Conservation (phyloP, 2,113 vertebrate genomes). For the Brevimyrus niger region DNA sequence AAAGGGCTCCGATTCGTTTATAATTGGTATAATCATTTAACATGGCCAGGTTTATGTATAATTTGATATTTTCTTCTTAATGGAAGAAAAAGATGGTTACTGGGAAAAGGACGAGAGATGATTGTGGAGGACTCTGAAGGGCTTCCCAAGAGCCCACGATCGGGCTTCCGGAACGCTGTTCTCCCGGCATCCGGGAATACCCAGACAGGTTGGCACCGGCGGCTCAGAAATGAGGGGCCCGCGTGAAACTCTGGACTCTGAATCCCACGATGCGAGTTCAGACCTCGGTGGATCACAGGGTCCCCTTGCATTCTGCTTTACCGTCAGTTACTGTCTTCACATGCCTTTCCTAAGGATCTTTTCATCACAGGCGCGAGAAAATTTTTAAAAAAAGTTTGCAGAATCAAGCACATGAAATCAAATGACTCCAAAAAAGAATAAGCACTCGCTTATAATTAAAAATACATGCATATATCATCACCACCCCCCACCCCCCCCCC, state of each 20-base stretch:
- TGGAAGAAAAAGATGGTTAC: neutral
- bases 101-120: neutral
- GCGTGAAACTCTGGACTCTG: neutral
- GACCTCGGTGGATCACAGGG: too few relatives aligned
- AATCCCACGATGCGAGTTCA: too few relatives aligned
- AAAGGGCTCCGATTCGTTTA: neutral
- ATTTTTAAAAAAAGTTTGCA: neutral
- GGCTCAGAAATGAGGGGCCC: neutral
- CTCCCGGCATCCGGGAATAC: neutral
- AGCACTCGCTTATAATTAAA: neutral
- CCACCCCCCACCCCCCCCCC: too few relatives aligned
- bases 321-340: neutral
- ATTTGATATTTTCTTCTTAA: neutral
- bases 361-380: neutral
- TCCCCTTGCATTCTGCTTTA: neutral
- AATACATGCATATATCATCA: neutral
- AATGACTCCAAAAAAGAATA: neutral
- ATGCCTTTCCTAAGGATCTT: neutral
- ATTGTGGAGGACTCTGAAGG: neutral
- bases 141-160: neutral
- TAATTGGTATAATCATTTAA: too few relatives aligned
- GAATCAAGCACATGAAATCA: neutral
- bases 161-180: neutral
- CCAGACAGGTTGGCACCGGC: neutral
- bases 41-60: neutral